Evolutionary conservation across 2,888 invertebrate genomes (phyloP), one percentile per base, ranked within the genome.

Genomic region (Oscheius onirici): DNA sequence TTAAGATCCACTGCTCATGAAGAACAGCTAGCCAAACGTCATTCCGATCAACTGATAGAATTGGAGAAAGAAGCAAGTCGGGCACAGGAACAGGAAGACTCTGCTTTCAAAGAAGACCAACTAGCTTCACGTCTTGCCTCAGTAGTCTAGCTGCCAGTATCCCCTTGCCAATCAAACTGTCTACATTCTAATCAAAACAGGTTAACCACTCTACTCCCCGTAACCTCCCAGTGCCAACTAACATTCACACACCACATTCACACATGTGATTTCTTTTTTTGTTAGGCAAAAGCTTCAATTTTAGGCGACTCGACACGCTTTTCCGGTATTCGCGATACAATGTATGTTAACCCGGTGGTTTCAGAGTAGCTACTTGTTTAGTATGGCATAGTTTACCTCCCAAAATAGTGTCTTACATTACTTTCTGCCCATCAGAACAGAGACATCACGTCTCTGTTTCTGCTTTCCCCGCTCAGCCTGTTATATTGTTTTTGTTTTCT

Each of bases 1-100:
- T 81, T 66, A 63, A 84, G 84, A 72, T 76, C 83, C 24, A 76
- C 81, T 72, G 78, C 81, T 24, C 86, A 86, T 74, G 83, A 85
- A 68, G 84, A 87, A 43, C 85, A 86, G 66, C 74, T 87, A 41
- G 72, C 75, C 15, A 83, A 85, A 55, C 78, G 83, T 11, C 86
- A 86, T 69, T 41, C 63, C 3, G 86, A 87, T 57, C 86, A 86
- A 60, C 61, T 72, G 11, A 83, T 85, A n/a, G 72, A 77, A 24
- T 74, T 86, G 15, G 84, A 87, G 22, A 75, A 76, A 22, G 86
- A 86, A 52, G 75, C 74, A 22, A 72, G 74, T 13, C 82, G 80
- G 69, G 84, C 82, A 0, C 34, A 84, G 15, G 86, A 86, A 69
- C 79, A 72, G 20, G 86, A 86, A 70, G 85, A 84, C 44, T 80